Percentiles rank a stretch among this genome's conserved stretches.
Conservation (phyloP, 92 coral and sea anemone genomes). For the Siderastrea siderea region DNA sequence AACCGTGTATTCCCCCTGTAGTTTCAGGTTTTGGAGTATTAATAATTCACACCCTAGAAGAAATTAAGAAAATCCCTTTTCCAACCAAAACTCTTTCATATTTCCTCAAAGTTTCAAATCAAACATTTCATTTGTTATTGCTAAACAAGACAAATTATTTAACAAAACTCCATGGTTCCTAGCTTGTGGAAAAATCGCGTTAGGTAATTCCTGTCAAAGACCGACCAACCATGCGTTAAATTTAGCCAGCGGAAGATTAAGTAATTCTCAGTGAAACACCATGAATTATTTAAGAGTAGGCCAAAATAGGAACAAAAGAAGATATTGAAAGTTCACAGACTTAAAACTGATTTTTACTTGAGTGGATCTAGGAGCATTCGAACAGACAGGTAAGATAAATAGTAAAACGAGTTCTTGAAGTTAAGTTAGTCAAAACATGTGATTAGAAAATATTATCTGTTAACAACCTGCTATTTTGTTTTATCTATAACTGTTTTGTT, state of each 20-base stretch:
- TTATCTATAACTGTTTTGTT: conserved; percentile 6
- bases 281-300: conserved; percentile 10
- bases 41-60: conserved; percentile 4
- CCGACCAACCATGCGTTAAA: conserved; percentile 19
- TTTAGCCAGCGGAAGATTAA: conserved; percentile 17
- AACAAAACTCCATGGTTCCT: not conserved
- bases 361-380: not conserved
- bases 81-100: not conserved
- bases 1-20: not conserved
- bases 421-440: not conserved
- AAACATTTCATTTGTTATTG: not conserved
- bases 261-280: conserved; percentile 46
- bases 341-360: not conserved
- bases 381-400: conserved; percentile 12
- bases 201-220: conserved; percentile 21
- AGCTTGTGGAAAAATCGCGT: conserved; percentile 28
- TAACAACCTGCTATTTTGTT: conserved; percentile 30
- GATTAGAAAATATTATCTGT: not conserved
- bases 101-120: not conserved
- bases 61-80: not conserved
- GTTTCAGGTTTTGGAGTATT: not conserved
- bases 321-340: not conserved
- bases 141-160: conserved; percentile 17
- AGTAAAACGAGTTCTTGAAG: not conserved
- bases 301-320: conserved; percentile 41